Conservation (phyloP, 1,140 invertebrate genomes). For the Eriosoma lanigerum region DNA sequence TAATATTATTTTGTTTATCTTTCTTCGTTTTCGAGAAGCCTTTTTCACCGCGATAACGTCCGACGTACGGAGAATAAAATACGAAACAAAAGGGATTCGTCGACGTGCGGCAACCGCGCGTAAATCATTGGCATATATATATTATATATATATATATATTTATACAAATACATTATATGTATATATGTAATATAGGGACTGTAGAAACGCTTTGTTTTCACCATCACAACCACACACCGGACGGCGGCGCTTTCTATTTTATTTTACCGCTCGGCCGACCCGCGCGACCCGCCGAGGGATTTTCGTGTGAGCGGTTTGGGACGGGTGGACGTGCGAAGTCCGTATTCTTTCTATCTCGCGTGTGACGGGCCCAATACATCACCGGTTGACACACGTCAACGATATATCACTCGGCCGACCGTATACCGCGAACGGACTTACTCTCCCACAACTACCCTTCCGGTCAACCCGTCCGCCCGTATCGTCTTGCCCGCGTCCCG, state of each 20-base stretch:
- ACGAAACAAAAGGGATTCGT: background rate
- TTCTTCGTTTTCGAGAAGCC: background rate
- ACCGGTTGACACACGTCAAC: slow-evolving; percentile 52
- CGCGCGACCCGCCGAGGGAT: slow-evolving; percentile 6
- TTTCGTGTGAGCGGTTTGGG: background rate
- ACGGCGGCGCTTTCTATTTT: background rate
- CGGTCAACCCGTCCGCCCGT: background rate
- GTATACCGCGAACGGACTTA: slow-evolving; percentile 24
- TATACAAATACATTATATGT: no score
- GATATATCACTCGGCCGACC: slow-evolving; percentile 48
- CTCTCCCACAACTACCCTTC: no score
- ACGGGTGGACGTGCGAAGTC: background rate
- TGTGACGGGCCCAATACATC: slow-evolving; percentile 50
- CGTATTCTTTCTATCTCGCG: background rate
- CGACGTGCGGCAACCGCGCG: slow-evolving; percentile 28
- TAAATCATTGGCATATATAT: slow-evolving; percentile 25
- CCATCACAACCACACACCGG: background rate
- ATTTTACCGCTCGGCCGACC: background rate
- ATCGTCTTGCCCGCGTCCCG: background rate
- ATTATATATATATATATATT: no score
- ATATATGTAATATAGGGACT: no score
- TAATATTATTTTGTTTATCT: slow-evolving; percentile 15
- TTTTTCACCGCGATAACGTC: slow-evolving; percentile 5
- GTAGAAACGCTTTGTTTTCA: slow-evolving; percentile 31
- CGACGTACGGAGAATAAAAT: background rate